Conservation (phyloP, 1,140 invertebrate genomes). For the Hypothenemus hampei region DNA sequence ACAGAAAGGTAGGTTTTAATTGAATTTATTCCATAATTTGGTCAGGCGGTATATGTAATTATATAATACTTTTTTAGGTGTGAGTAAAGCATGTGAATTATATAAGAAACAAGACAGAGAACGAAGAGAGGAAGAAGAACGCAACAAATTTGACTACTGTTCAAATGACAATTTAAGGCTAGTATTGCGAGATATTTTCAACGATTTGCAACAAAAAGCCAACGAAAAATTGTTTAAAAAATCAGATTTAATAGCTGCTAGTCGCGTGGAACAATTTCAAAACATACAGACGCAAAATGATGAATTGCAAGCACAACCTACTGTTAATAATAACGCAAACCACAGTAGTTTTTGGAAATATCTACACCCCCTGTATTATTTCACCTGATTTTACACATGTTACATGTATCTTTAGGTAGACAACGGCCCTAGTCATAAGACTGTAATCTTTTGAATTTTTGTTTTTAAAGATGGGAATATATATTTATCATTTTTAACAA, state of each 20-base stretch:
- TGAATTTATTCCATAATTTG: too few species aligned
- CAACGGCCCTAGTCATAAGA: too few species aligned
- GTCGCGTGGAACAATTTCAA: too few species aligned
- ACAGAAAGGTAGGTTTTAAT: conserved; percentile 19
- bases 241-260: too few species aligned
- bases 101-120: conserved; percentile 17
- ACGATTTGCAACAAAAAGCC: conserved; percentile 14
- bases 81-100: conserved; percentile 24
- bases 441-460: too few species aligned
- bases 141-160: conserved; percentile 28
- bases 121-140: conserved; percentile 17
- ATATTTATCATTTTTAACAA: too few species aligned
- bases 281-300: conserved; percentile 4
- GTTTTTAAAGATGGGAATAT: too few species aligned
- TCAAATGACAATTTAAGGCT: conserved; percentile 7
- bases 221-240: conserved; percentile 11
- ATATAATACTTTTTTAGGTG: neutral
- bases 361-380: conserved; percentile 40
- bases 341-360: conserved; percentile 37
- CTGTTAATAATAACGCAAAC: conserved; percentile 6
- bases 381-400: conserved; percentile 27
- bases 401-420: too few species aligned
- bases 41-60: neutral
- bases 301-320: neutral
- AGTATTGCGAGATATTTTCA: conserved; percentile 1